phyloP scores from a whole-genome alignment of 2,797 vertebrate species.

The Manis javanica region DNA sequence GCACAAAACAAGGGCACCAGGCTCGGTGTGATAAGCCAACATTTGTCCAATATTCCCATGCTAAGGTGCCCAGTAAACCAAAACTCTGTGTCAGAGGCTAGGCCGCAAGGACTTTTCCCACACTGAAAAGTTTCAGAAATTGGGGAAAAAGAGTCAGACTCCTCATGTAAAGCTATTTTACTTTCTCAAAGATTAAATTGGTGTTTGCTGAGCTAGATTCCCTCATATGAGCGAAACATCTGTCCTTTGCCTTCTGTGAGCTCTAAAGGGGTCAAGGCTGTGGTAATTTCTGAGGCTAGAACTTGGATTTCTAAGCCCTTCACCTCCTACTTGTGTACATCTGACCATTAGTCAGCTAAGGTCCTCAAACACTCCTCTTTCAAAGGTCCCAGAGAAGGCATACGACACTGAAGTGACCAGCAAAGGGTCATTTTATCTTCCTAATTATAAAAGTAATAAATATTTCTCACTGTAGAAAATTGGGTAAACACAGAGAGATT shows the following conservation, averaged over 20 bases:
- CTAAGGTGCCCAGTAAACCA: background rate
- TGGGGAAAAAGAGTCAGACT: background rate
- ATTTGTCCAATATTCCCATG: background rate
- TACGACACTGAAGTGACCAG: background rate
- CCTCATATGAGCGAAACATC: background rate
- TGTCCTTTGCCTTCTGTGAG: background rate
- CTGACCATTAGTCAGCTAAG: background rate
- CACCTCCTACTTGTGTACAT: background rate
- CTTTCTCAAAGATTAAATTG: slow-evolving; percentile 20
- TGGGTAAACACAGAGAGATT: background rate
- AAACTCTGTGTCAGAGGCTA: background rate
- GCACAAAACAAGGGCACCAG: background rate
- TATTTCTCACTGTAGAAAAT: background rate
- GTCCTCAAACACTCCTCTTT: background rate
- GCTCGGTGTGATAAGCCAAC: background rate
- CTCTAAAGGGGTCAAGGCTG: background rate
- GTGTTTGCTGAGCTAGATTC: background rate
- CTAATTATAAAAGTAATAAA: background rate
- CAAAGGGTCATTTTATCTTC: background rate
- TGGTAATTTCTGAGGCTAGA: background rate
- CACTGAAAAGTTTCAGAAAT: background rate
- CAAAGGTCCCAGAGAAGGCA: background rate
- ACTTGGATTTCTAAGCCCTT: background rate
- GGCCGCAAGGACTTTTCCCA: background rate
- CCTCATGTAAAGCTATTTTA: background rate